Base-by-base conservation (phyloP, 2,113 vertebrate genomes). In the Oreochromis spilurus region DNA sequence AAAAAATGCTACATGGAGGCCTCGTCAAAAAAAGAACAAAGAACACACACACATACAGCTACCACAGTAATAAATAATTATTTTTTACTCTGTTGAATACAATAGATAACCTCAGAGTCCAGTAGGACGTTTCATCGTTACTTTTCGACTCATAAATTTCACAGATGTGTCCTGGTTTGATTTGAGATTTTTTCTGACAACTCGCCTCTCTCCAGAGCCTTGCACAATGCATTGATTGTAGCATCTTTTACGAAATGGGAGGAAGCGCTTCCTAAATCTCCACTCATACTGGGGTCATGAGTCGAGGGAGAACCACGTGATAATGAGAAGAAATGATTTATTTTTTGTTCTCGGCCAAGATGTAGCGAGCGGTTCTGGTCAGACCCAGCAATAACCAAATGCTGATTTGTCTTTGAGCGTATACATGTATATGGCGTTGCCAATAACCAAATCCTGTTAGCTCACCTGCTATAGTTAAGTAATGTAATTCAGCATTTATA, bases 401-500 rank as follows among this genome's bases (percentile, higher is more conserved):
- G 91, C 90, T 93, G 91, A 95, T 91, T 81, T 94, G 83, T 94
- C 87, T 93, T 86, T 89, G 87, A 92, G 81, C 90, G 87, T 93
- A 89, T 91, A 87, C 72, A 54, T 91, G 88, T 95, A 83, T 91
- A 92, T 88, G 90, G 89, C 92, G 78, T 95, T 87, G 93, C 93
- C 94, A 95, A 91, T 96, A 96, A 96, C 95, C 95, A 95, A 96
- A 96, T 93, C 94, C 92, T 94, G 91, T 95, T 90, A 94, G 92
- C 95, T 95, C 89, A 88, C 87, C 77, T 91, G 87, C 87, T 95
- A 89, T 93, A 93, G 89, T 87, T 93, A 94, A 91, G 78, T 87
- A 93, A 90, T 81, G 81, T 95, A 92, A 94, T 87, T 90, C 82
- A 93, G 93, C 92, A 89, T 96, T 95, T 95, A 95, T 95, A 95